Base-by-base conservation (phyloP, 2,888 invertebrate species). In the Volucella bombylans region DNA sequence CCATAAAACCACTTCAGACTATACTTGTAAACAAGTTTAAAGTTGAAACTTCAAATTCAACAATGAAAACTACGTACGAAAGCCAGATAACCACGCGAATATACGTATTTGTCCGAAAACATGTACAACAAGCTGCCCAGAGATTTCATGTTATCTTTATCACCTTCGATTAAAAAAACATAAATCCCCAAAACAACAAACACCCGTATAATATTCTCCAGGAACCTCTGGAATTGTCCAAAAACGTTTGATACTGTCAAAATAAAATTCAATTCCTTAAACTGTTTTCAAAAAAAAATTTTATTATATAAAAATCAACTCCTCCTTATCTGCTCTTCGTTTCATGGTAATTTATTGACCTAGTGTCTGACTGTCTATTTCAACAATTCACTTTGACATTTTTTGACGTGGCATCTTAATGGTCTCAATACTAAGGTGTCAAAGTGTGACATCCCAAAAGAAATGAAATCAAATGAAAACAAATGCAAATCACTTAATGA, bases 391-490 rank as follows among this genome's bases (percentile, higher is more conserved):
- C 45, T 52, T 67, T 67, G 59, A 76, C 38, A 50, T 67, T 52
- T 39, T 52, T 67, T 67, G 67, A 76, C 50, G 59, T 67, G 15
- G 50, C 65, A 76, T 55, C 54, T 76, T 68, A 62, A 50, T 62
- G 59, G 59, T 74, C 65, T 31, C 23, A 45, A 14, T 2, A 12
- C 39, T 15, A 50, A 52, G 43, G 31, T 31, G 31, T 31, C 6
- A 31, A 31, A 6, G 31, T 31, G 31, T 31, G 31, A 6, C 31
- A 31, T 6, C 31, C 6, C 31, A 31, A 31, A 31, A 31, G 31
- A 31, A 31, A 31, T 31, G 31, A 31, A 31, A 31, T 52, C 65
- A 12, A 54, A 23, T 43, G 45, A 43, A 67, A 4, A 38, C 12
- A 47, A 69, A 69, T 69, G 59, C 59, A 59, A 69, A 59, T 68